These are phyloP conservation scores for Tenualosa thibaudeaui DNA, from an alignment of 2,797 vertebrate genomes.

Conservation along the genomic window DNA sequence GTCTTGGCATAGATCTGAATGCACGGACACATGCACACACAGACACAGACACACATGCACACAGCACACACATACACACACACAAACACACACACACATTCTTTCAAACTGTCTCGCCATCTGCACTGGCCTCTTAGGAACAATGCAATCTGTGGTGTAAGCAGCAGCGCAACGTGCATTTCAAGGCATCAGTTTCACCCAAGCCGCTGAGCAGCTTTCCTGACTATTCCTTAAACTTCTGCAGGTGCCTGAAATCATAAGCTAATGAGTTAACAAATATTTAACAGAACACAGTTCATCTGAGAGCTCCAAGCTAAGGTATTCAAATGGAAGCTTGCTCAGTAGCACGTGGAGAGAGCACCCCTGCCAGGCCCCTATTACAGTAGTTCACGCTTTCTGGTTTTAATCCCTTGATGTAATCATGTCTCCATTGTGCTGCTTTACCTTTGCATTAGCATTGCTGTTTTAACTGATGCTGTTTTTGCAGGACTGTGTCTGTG, in stretches of 20 bases:
- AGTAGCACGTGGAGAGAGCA: neutral
- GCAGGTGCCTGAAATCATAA: neutral
- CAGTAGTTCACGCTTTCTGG: neutral
- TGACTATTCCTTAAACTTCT: neutral
- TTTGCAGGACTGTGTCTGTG: neutral
- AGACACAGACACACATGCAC: neutral
- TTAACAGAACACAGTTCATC: neutral
- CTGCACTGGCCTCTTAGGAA: slow-evolving; percentile 5
- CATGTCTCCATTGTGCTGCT: neutral
- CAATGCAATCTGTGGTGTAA: slow-evolving; percentile 18
- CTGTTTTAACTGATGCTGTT: slow-evolving; percentile 5
- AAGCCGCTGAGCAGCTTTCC: neutral
- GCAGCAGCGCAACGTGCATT: neutral
- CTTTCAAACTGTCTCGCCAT: neutral
- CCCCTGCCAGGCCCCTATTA: neutral
- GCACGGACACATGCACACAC: neutral
- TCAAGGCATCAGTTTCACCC: neutral
- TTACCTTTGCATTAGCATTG: neutral
- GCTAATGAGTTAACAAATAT: neutral
- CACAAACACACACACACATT: neutral
- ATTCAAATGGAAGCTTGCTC: neutral
- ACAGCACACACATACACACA: neutral
- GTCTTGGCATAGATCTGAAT: neutral
- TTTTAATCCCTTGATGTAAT: neutral
- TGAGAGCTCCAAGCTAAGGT: neutral